Base-by-base conservation (phyloP, 2,888 invertebrate species). In the Eilema caniola region DNA sequence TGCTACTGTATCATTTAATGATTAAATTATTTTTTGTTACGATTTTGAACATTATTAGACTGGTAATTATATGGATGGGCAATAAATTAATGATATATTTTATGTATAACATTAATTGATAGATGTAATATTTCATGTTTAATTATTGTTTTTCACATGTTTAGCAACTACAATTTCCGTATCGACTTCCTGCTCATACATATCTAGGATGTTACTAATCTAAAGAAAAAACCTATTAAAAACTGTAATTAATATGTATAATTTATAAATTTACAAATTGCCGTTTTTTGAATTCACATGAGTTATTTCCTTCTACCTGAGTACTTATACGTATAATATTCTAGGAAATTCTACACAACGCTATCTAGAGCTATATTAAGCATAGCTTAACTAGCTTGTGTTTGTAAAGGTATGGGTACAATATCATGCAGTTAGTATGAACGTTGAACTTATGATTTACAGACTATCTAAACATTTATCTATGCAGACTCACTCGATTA, bases 1-100 rank as follows among this genome's bases (percentile, higher is more conserved):
- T 20, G 77, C 82, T 82, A 78, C 80, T 82, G 80, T 80, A 75
- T 78, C 70, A 72, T 66, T 64, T 24, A 53, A 56, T 23, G n/a
- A 56, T 65, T 60, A 67, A 71, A 53, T 37, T 65, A 62, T 68
- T 71, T 67, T 68, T 68, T 57, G 59, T 70, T 70, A 28, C 28
- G 28, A 59, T 8, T 53, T 20, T 37, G 23, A 53, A 20, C 41
- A 37, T 23, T 53, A 37, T 24, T 31, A 25, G 14, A 66, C 53
- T 56, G 31, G 0, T 70, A 66, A 62, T 62, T 66, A 66, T 66
- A 57, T 33, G 31, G 61, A 57, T 33, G 31, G 61, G 24, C 14
- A 3, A 69, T 69, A 56, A 69, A 63, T 63, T 64, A 66, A 47
- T 41, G 20, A 64, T 69, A 59, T 24, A 47, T 12, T 33, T 31